Percentiles rank a stretch among this genome's conserved stretches.
Evolutionary conservation across 2,888 invertebrate genomes (phyloP).

Genomic region (Heliconius cydno): DNA sequence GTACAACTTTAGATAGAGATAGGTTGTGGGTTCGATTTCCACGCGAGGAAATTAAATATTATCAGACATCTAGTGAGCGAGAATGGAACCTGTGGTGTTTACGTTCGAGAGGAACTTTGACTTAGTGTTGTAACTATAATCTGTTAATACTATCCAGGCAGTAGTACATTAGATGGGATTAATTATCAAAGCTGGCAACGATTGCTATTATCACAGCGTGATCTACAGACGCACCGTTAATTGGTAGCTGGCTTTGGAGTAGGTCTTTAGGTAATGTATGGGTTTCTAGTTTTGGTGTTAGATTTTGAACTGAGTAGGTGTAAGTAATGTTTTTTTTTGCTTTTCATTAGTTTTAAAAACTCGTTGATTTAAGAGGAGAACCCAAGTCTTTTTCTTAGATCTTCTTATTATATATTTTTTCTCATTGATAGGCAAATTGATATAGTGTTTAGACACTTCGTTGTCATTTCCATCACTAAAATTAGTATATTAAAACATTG

Average conservation of each 20-base stretch:
- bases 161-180: slow-evolving; percentile 24
- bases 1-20: neutral
- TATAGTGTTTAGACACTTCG: too few relatives aligned
- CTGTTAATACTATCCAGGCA: slow-evolving; percentile 19
- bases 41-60: neutral
- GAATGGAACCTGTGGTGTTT: too few relatives aligned
- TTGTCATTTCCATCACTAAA: too few relatives aligned
- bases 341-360: too few relatives aligned
- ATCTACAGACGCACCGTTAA: slow-evolving; percentile 23
- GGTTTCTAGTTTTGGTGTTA: neutral
- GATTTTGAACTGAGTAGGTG: neutral
- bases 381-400: too few relatives aligned
- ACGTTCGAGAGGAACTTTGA: neutral
- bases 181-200: slow-evolving; percentile 24
- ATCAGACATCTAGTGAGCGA: too few relatives aligned
- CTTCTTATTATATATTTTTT: too few relatives aligned
- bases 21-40: neutral
- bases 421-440: too few relatives aligned
- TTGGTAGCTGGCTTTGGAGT: slow-evolving; percentile 8
- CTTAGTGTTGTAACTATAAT: slow-evolving; percentile 6
- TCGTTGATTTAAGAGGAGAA: too few relatives aligned
- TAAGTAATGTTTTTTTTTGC: too few relatives aligned
- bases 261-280: slow-evolving; percentile 2
- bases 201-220: slow-evolving; percentile 29
- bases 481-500: too few relatives aligned